Evolutionary conservation across 64 coral and sea anemone genomes (phyloP), one percentile per base, ranked within the genome.

Genomic region (Acropora yongei): DNA sequence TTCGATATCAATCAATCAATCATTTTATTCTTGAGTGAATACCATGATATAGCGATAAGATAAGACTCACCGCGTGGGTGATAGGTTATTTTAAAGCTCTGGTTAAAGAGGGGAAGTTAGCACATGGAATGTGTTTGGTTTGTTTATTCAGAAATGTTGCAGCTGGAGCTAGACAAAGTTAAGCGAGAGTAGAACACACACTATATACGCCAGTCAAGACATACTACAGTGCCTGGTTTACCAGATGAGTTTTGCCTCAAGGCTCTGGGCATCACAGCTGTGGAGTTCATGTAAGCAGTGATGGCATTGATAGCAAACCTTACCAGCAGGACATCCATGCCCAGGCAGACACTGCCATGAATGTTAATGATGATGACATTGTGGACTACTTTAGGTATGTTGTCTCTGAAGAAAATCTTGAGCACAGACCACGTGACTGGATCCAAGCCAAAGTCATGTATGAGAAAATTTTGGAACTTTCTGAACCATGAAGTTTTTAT

Each of bases 1-100:
- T 90, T 90, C 20, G 58, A 90, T 90, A 80, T 80, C 17, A 90
- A 90, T 65, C 17, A 90, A 90, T 65, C 77, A 90, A 90, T 80
- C 47, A 58, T 80, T 49, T 80, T 49, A 45, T 90, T 90, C 47
- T 81, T 88, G 88, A 57, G 0, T 51, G 75, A 90, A 80, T 90
- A 90, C 76, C 88, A 79, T 47, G 57, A 43, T 17, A 90, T 90
- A 9, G 67, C 88, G n/a, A 88, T 88, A 30, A 88, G 71, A 46
- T 42, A 49, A 49, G 44, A 79, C 49, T 46, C 12, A 49, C 77
- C 8, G 18, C 77, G 17, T 81, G 78, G 78, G 49, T 19, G 17
- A 55, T 51, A 57, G 9, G 16, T 58, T 81, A 57, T 81, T 81
- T 81, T 81, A 57, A 81, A 30, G 49, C 49, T 57, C 42, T 79